Base-by-base conservation (phyloP, 2,888 invertebrate genomes). In the Drosophila sordidapex region DNA sequence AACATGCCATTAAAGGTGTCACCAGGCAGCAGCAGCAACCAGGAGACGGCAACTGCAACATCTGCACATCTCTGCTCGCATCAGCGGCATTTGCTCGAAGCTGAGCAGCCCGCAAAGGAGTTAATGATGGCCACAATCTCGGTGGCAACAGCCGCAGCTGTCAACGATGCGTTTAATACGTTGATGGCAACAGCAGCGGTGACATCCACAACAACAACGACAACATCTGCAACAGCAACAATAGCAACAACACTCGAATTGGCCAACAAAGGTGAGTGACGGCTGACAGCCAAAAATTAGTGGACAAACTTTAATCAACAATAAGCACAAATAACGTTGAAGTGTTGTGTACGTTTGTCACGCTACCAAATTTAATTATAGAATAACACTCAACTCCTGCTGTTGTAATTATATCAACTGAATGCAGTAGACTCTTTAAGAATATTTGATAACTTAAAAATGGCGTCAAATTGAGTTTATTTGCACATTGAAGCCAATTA, bases 51-150 rank as follows among this genome's bases (percentile, higher is more conserved):
- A 25, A 54, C 57, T n/a, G 60, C 70, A 29, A 35, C 70, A 31
- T 38, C 46, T 38, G 18, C 69, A 36, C 40, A 63, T 46, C 66
- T 88, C 70, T 93, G 93, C 81, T 79, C 91, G 78, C 93, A 93
- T 91, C 92, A 92, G 79, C 87, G 91, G 75, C 90, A 92, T 79
- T 88, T 91, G 82, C 84, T 90, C 49, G 92, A 92, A 79, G 83
- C 91, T 75, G 91, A 90, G 73, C 83, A 82, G 35, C 38, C 58
- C 10, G 75, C 46, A 68, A 74, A 81, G 79, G 90, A 87, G 68
- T 59, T 63, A 67, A 48, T 64, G 74, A 69, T 79, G 59, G 57
- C 76, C 64, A 51, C 69, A 56, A 53, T 69, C 52, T 54, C 76
- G 38, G 35, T 36, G 53, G 52, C 74, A 36, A 46, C 61, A 27